A percentile compares a stretch with the other conserved stretches of the same genome.
Conservation (phyloP, 2,888 invertebrate species). For the Quadriops clusia region DNA sequence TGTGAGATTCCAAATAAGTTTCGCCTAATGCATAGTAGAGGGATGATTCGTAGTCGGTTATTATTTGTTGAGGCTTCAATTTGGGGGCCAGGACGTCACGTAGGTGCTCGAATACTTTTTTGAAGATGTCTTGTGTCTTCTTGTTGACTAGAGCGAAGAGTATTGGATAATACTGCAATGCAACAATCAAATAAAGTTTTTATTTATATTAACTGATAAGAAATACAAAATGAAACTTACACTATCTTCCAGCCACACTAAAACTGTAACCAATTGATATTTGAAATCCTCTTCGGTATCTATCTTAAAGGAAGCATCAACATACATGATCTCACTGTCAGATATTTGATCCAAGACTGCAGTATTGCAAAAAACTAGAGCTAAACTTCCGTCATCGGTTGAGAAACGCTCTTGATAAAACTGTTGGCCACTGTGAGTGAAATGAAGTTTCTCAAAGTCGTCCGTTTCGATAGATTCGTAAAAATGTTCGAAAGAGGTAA, state of each 20-base stretch:
- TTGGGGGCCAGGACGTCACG: constrained; percentile 26
- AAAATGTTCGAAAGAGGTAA: constrained; percentile 28
- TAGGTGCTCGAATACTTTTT: constrained; percentile 27
- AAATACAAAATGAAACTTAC: constrained; percentile 23
- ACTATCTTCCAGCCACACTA: constrained; percentile 30
- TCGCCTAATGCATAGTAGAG: constrained; percentile 32
- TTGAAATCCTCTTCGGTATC: constrained; percentile 27
- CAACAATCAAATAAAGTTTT: constrained; percentile 6
- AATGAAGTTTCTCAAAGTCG: constrained; percentile 28
- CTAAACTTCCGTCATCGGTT: constrained; percentile 36
- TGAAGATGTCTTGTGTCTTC: constrained; percentile 28
- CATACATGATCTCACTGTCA: constrained; percentile 30
- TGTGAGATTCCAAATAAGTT: constrained; percentile 28
- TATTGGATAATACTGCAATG: constrained; percentile 29
- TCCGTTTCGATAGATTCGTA: constrained; percentile 26
- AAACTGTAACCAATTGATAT: constrained; percentile 29
- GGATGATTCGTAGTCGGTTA: constrained; percentile 32
- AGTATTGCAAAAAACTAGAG: constrained; percentile 28
- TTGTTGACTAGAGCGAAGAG: constrained; percentile 27
- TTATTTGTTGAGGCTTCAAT: constrained; percentile 29
- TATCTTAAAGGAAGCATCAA: constrained; percentile 31
- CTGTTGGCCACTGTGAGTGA: constrained; percentile 26
- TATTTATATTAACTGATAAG: constrained; percentile 1
- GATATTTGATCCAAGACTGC: constrained; percentile 24
- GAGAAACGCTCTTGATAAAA: constrained; percentile 51